phyloP scores from a whole-genome alignment of 2,113 vertebrate species.

The Phylloscopus trochilus region DNA sequence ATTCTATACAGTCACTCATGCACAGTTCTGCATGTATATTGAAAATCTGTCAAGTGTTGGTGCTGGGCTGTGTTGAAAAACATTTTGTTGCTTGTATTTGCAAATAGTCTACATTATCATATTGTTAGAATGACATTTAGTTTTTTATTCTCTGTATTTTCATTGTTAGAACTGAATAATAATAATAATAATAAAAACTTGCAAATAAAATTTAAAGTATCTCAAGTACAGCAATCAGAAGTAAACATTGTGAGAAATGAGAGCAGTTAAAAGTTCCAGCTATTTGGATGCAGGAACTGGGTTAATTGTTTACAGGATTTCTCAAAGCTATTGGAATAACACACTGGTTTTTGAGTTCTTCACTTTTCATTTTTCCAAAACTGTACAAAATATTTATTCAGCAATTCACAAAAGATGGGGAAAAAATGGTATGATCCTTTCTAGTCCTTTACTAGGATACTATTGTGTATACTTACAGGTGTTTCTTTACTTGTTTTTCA shows the following conservation, averaged over 20 bases:
- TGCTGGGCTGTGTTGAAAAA: neutral
- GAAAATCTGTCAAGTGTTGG: neutral
- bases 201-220: neutral
- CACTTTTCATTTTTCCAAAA: conserved; percentile 4
- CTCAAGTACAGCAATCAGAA: neutral
- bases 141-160: neutral
- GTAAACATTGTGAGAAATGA: conserved; percentile 4
- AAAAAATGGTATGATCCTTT: neutral
- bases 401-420: neutral
- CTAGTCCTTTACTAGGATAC: neutral
- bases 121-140: neutral
- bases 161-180: neutral
- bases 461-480: neutral
- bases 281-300: conserved; percentile 39
- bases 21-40: neutral
- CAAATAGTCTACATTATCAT: neutral
- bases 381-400: neutral
- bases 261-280: conserved; percentile 31
- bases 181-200: neutral
- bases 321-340: conserved; percentile 23
- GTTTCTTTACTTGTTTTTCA: neutral
- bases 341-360: conserved; percentile 11
- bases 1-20: fast-evolving
- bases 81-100: neutral
- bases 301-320: conserved; percentile 65